These are phyloP conservation scores for Epistrophella euchroma DNA, from an alignment of 2,888 invertebrate genomes.

Conservation along the genomic window DNA sequence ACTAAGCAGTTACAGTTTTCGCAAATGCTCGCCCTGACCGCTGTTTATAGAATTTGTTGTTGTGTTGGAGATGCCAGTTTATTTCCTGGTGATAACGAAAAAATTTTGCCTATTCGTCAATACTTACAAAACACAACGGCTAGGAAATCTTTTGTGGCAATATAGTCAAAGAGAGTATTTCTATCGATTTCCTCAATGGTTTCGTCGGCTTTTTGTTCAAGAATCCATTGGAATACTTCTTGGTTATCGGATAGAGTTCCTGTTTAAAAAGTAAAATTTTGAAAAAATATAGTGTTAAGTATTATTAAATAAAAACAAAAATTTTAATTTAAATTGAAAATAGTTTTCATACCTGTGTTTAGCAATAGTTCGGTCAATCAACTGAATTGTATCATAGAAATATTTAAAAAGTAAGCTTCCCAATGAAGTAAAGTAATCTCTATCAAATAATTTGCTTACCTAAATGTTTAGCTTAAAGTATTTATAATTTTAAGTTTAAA, in stretches of 20 bases:
- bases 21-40: constrained; percentile 57
- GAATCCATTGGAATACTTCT: constrained; percentile 95
- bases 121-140: constrained; percentile 96
- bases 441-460: too few species aligned
- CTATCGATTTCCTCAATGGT: constrained; percentile 95
- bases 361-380: constrained; percentile 82
- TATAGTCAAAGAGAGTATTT: constrained; percentile 92
- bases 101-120: constrained; percentile 33
- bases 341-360: constrained; percentile 81
- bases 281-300: background rate
- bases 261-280: constrained; percentile 79
- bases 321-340: background rate
- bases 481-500: too few species aligned
- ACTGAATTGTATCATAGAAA: background rate
- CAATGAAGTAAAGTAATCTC: background rate
- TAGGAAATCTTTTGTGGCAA: constrained; percentile 95
- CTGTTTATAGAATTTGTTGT: constrained; percentile 17
- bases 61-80: background rate
- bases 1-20: constrained; percentile 77
- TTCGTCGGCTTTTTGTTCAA: constrained; percentile 95
- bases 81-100: background rate
- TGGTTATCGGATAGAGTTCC: constrained; percentile 91
- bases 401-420: background rate
- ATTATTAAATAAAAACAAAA: background rate
- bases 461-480: too few species aligned